Percentiles rank a stretch among this genome's conserved stretches.
phyloP scores from a whole-genome alignment of 92 coral and sea anemone genomes.

The Porites cylindrica region DNA sequence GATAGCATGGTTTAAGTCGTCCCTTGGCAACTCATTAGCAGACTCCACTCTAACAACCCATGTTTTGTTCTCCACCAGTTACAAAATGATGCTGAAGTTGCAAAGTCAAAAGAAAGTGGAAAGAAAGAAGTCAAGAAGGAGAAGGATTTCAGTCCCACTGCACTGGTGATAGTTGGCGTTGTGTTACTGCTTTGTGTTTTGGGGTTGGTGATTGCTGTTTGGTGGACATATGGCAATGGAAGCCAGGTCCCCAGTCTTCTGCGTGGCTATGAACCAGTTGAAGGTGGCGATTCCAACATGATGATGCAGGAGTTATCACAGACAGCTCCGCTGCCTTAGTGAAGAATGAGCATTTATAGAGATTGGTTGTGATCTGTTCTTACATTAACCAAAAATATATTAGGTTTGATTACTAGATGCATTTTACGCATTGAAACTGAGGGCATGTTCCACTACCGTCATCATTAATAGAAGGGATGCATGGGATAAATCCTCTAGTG shows the following conservation, averaged over 20 bases:
- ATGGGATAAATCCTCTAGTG: no score
- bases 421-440: no score
- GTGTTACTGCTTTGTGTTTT: slow-evolving; percentile 22
- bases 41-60: neutral
- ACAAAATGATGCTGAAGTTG: slow-evolving; percentile 30
- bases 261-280: slow-evolving; percentile 47
- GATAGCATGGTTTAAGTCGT: no score
- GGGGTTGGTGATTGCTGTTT: slow-evolving; percentile 29
- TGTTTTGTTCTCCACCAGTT: neutral
- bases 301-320: slow-evolving; percentile 12
- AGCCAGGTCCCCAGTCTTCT: slow-evolving; percentile 14
- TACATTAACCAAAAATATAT: no score
- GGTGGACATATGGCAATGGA: slow-evolving; percentile 47
- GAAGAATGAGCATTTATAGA: neutral
- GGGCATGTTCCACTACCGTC: no score
- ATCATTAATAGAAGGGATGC: no score
- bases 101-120: neutral
- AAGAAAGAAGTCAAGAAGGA: neutral
- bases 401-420: no score
- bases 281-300: neutral
- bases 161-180: neutral
- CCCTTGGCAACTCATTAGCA: no score
- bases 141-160: slow-evolving; percentile 4
- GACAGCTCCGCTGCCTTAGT: slow-evolving; percentile 13
- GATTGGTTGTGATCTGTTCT: neutral